Base-by-base conservation (phyloP, 2,888 invertebrate species). In the Anodontia alba region DNA sequence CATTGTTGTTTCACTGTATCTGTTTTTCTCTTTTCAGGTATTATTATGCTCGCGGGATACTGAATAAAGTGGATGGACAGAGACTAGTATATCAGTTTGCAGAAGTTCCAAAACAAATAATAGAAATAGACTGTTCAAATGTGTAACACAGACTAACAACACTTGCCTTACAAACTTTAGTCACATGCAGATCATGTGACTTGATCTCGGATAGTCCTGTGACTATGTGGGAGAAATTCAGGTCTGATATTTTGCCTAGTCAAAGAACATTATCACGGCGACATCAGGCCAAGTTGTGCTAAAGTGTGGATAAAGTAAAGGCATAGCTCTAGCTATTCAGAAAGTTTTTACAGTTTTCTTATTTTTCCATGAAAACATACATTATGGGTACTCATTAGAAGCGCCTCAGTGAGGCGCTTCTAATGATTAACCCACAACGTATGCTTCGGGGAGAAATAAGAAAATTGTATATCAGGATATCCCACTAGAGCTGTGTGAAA, bases 1-100 rank as follows among this genome's bases (percentile, higher is more conserved):
- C n/a, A n/a, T n/a, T n/a, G n/a, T n/a, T n/a, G n/a, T n/a, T n/a
- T n/a, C n/a, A n/a, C n/a, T n/a, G n/a, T n/a, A n/a, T 12, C 46
- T 54, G 23, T 62, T 62, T 15, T 62, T 31, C 20, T 17, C n/a
- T 62, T 88, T 89, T 10, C 91, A 94, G 94, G 95, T 99, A 99
- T 95, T 99, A 99, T 95, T 99, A 99, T 95, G 99, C 99, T 95
- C 96, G 99, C 89, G 99, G 99, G 89, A 99, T 99, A 94, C 96
- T 99, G 91, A 99, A 99, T 91, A 99, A 99, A 95, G 99, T 99
- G 83, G 99, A 99, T 95, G 99, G 99, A 31, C 99, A 99, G 95
- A 96, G 99, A 89, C 96, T 99, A 91, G 99, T 99, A 81, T 99
- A 99, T 95, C 99, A 99, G 95, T 99, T 99, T 96, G 99, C 99